Evolutionary conservation across 2,797 vertebrate genomes (phyloP), one percentile per base, ranked within the genome.

Genomic region (Chelmon rostratus): DNA sequence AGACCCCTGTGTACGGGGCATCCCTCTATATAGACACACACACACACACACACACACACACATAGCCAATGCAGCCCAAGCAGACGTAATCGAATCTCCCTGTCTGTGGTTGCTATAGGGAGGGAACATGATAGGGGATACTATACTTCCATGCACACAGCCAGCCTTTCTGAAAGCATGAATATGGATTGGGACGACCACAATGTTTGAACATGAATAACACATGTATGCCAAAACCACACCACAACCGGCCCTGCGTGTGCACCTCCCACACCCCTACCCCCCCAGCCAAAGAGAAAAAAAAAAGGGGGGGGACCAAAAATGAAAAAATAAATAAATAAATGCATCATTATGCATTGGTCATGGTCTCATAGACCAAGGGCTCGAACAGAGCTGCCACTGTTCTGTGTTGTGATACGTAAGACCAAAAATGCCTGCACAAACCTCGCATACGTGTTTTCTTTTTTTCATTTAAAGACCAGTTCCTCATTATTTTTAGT

Each of bases 191-290:
- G 85, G 84, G 86, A 92, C 53, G 67, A 93, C 93, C 94, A 92
- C 93, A 94, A 94, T 94, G 94, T 94, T 94, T 94, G 90, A 94
- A 94, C 92, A 94, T 93, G 94, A 94, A 94, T 95, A 94, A 95
- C 93, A 90, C 90, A 93, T 93, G 91, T 91, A 91, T 86, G 93
- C 88, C 93, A 91, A 92, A 94, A 93, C 93, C 93, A 71, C 90
- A 91, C 90, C 88, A 91, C 89, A 89, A 91, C 89, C 81, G 67
- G 83, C 73, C 69, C 72, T 90, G 85, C 88, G 19, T 86, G 75
- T 89, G 87, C 79, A 87, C 87, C 82, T 81, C 87, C 79, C 52
- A 76, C 79, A 79, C 77, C 81, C 83, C 78, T 50, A 50, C 71
- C 86, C 84, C 76, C 83, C 38, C 67, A 62, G 68, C 61, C 54